Evolutionary conservation across 2,888 invertebrate species (phyloP).

Genomic region (Dynastes grantii): DNA sequence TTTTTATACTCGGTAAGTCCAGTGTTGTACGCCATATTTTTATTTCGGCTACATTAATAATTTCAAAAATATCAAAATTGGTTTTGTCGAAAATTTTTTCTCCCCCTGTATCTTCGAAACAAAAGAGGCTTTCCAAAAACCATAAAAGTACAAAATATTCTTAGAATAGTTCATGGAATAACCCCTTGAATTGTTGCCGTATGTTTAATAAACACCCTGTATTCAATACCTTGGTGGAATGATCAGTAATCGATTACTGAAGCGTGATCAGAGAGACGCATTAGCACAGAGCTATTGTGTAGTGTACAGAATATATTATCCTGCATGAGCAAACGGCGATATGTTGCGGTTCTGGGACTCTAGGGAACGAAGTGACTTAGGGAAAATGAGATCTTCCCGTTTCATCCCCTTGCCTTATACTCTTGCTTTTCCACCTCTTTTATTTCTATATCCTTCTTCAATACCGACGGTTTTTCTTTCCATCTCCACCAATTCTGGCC

Average conservation of each 20-base stretch:
- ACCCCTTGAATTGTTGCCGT: too few species aligned
- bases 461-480: conserved; percentile 56
- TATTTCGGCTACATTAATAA: too few species aligned
- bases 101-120: too few species aligned
- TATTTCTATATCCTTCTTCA: conserved; percentile 60
- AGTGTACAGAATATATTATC: conserved; percentile 63
- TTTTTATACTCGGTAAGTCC: too few species aligned
- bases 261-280: conserved; percentile 61
- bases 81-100: too few species aligned
- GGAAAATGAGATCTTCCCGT: conserved; percentile 64
- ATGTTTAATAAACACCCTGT: too few species aligned
- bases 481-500: conserved; percentile 48
- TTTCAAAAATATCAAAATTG: too few species aligned
- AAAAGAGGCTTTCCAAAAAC: too few species aligned
- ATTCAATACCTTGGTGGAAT: conserved; percentile 53
- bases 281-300: conserved; percentile 62
- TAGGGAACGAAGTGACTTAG: conserved; percentile 63
- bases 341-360: conserved; percentile 64
- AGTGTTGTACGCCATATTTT: too few species aligned
- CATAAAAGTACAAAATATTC: too few species aligned
- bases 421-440: conserved; percentile 59
- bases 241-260: conserved; percentile 60
- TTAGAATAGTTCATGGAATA: too few species aligned
- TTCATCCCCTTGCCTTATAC: conserved; percentile 60
- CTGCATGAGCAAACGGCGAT: conserved; percentile 64